phyloP scores from a whole-genome alignment of 2,888 invertebrate genomes.

The Drosophila longiperda region DNA sequence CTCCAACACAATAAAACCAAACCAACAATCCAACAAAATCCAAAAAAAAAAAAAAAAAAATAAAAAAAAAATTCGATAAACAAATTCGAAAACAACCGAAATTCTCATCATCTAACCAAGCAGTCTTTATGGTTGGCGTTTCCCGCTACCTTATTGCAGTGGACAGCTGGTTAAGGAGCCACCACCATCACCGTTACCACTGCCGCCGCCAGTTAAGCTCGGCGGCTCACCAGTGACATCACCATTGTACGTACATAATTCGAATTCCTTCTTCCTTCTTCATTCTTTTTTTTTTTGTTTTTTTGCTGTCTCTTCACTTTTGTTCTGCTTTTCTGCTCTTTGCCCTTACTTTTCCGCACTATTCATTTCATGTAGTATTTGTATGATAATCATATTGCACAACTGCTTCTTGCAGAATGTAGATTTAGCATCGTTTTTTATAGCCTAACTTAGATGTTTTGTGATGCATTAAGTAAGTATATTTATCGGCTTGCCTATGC shows the following conservation, averaged over 20 bases:
- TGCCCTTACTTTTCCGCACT: conserved; percentile 24
- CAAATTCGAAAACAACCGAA: conserved; percentile 42
- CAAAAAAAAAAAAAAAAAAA: conserved; percentile 23
- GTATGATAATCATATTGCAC: conserved; percentile 27
- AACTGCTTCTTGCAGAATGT: conserved; percentile 18
- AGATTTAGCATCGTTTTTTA: conserved; percentile 12
- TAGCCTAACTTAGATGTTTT: conserved; percentile 15
- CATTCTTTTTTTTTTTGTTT: neutral
- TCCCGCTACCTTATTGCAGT: conserved; percentile 98
- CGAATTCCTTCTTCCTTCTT: conserved; percentile 6
- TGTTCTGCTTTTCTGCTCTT: neutral
- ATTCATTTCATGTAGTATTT: conserved; percentile 24
- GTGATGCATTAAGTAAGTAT: conserved; percentile 21
- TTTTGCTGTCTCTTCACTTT: conserved; percentile 5
- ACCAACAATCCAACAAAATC: conserved; percentile 28
- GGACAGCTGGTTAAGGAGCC: conserved; percentile 89
- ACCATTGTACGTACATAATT: conserved; percentile 87
- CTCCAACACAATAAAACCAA: conserved; percentile 39
- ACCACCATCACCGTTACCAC: conserved; percentile 91
- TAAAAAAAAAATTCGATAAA: conserved; percentile 24
- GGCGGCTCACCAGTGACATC: conserved; percentile 89
- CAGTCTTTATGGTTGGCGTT: conserved; percentile 98
- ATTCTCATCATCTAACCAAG: conserved; percentile 82
- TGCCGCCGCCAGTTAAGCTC: conserved; percentile 92
- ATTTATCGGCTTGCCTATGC: conserved; percentile 17